Evolutionary conservation across 2,113 vertebrate species (phyloP).

Genomic region (Pseudopodoces humilis): DNA sequence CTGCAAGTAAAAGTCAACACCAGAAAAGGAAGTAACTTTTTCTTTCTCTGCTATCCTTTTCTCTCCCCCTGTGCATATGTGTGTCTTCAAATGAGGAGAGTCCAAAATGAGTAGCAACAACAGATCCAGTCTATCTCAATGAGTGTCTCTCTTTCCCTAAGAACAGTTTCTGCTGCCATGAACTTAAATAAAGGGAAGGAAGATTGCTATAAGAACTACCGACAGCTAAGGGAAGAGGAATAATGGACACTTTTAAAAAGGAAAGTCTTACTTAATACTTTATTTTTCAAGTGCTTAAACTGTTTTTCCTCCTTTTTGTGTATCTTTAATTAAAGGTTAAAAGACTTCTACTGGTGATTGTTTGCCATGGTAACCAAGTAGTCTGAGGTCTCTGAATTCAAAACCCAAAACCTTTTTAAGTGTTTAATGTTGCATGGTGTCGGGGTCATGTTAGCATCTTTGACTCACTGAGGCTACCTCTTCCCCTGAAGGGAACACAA

Average conservation of each 20-base stretch:
- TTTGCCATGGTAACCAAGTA: conserved; percentile 63
- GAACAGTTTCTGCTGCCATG: not conserved
- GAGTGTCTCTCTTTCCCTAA: not conserved
- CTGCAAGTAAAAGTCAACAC: not conserved
- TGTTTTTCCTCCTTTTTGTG: conserved; percentile 48
- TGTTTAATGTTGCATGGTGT: not conserved
- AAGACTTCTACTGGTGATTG: conserved; percentile 46
- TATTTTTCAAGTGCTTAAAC: conserved; percentile 51
- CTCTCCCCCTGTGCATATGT: not conserved
- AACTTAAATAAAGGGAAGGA: conserved; percentile 13
- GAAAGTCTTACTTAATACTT: conserved; percentile 32
- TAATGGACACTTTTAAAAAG: conserved; percentile 22
- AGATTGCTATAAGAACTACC: not conserved
- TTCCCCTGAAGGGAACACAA: not conserved
- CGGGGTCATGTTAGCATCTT: not conserved
- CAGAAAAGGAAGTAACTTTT: not conserved
- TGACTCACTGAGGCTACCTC: not conserved
- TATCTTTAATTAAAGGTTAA: conserved; percentile 67
- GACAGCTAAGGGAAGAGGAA: not conserved
- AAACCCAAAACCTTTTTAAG: conserved; percentile 43
- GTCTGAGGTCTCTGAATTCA: conserved; percentile 33
- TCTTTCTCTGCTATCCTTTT: not conserved
- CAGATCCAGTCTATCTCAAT: not conserved
- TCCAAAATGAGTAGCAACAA: not conserved
- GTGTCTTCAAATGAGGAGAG: not conserved